Evolutionary conservation across 53 echinoderm and acorn worm genomes (phyloP), one percentile per base, ranked within the genome.

Genomic region (Zoroaster sp.): DNA sequence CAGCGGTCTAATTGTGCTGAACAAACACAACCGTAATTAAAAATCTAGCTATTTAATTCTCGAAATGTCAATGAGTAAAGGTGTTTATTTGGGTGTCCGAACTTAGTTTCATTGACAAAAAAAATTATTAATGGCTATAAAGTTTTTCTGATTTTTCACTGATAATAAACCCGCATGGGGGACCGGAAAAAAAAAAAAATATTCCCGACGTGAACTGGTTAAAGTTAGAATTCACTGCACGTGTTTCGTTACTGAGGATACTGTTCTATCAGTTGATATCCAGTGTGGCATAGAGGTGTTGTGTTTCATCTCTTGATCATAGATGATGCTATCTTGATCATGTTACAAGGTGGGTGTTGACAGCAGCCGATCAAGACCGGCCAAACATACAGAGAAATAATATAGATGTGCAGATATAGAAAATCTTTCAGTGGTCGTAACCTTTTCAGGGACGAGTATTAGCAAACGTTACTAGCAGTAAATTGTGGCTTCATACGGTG

Each of bases 271-370:
- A 59, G 63, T 9, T 2, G 11, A 11, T 59, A 59, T 59, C 63
- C 63, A 59, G 63, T 59, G 30, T 25, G 23, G 21, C 63, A 21
- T 25, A 59, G 13, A 18, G 8, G 10, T 4, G 63, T 59, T 28
- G 21, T 21, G 63, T 28, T 59, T 59, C 10, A 2, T 59, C 63
- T 28, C 8, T 28, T 59, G 63, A 59, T 28, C 63, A 23, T 54
- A n/a, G 79, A 79, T 36, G 23, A 8, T 79, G 38, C 79, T 21
- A 38, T 37, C 38, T 40, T 36, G 79, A 79, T 79, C 79, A 4
- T 21, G 54, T 79, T 79, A 37, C 79, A 55, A 79, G 78, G 7
- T 5, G 40, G 55, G 55, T 53, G 63, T 63, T 79, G 79, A 51
- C 79, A 55, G 79, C 20, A 63, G 25, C 54, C 63, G 63, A 28